These are phyloP conservation scores for Anniella stebbinsi DNA, from an alignment of 2,797 vertebrate genomes.

Conservation along the genomic window DNA sequence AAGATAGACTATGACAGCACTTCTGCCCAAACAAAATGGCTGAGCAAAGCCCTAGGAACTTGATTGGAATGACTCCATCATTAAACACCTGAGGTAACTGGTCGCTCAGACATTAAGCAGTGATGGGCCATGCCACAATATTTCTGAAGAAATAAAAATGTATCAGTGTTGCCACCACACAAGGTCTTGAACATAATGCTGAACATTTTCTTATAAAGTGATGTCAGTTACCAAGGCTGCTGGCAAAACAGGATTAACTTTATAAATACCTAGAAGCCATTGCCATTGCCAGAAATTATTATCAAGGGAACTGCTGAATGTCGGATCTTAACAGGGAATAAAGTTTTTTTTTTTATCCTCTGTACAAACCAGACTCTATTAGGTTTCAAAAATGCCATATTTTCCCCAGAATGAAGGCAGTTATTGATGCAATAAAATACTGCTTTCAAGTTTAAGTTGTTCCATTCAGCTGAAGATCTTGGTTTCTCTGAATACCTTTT, in stretches of 20 bases:
- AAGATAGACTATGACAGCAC: not conserved
- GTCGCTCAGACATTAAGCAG: not conserved
- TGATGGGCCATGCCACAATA: not conserved
- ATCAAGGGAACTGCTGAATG: slow-evolving; percentile 55
- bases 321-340: slow-evolving; percentile 58
- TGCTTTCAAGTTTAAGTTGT: slow-evolving; percentile 45
- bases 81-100: slow-evolving; percentile 12
- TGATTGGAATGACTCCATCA: slow-evolving; percentile 1
- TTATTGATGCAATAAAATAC: slow-evolving; percentile 12
- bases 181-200: slow-evolving; percentile 38
- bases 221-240: slow-evolving; percentile 38
- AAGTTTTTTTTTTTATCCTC: slow-evolving; percentile 66
- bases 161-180: slow-evolving; percentile 40
- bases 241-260: slow-evolving; percentile 66
- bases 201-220: slow-evolving; percentile 49
- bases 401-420: not conserved
- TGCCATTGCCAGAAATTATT: slow-evolving; percentile 61
- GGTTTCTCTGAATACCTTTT: slow-evolving; percentile 37
- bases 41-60: not conserved
- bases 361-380: slow-evolving; percentile 49
- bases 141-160: slow-evolving; percentile 29
- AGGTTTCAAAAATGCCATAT: slow-evolving; percentile 63
- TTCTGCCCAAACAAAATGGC: not conserved
- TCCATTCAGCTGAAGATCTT: slow-evolving; percentile 33
- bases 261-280: slow-evolving; percentile 47